Percentiles rank a stretch among this genome's conserved stretches.
These are phyloP conservation scores for Dinoponera quadriceps DNA, from an alignment of 1,140 invertebrate genomes.

Conservation along the genomic window DNA sequence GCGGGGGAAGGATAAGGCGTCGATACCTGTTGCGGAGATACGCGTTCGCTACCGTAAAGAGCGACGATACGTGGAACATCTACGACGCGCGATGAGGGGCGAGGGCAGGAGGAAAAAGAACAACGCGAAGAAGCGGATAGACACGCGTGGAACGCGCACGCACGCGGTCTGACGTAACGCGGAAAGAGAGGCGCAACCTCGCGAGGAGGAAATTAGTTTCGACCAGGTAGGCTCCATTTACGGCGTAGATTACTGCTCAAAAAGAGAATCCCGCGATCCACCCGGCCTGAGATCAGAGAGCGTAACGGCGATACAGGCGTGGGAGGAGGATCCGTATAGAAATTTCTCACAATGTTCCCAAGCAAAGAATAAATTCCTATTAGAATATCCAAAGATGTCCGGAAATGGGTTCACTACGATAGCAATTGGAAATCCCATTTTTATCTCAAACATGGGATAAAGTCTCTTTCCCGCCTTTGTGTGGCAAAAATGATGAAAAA, in stretches of 20 bases:
- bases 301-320: no score
- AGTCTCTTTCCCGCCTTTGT: no score
- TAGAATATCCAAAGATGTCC: no score
- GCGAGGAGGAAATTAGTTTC: constrained; percentile 16
- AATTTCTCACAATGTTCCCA: no score
- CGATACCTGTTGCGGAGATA: constrained; percentile 35
- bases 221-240: background rate
- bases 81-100: background rate
- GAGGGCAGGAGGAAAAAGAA: background rate
- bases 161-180: background rate
- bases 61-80: constrained; percentile 10
- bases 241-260: background rate
- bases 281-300: no score
- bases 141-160: background rate
- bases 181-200: background rate
- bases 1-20: constrained; percentile 33
- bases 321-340: no score
- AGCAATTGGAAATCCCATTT: no score
- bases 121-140: background rate
- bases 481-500: no score
- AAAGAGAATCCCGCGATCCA: background rate
- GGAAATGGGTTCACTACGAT: no score
- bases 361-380: no score
- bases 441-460: no score
- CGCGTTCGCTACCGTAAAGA: background rate